These are phyloP conservation scores for Scophthalmus maximus DNA, from an alignment of 2,113 vertebrate genomes.

Conservation along the genomic window DNA sequence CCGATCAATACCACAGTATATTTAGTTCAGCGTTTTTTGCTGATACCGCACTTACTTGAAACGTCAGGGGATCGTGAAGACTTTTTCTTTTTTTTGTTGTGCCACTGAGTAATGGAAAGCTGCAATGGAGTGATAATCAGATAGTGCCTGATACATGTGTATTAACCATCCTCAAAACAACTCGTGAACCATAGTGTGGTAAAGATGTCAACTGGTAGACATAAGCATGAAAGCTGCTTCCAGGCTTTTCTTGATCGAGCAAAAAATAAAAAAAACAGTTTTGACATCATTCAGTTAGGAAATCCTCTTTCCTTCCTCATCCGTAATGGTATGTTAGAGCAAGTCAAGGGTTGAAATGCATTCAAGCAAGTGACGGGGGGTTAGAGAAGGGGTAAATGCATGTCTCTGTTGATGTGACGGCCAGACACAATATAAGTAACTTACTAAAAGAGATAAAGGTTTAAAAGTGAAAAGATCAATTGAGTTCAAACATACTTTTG, in stretches of 20 bases:
- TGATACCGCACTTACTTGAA: conserved; percentile 62
- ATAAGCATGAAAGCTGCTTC: conserved; percentile 16
- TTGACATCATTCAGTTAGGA: conserved; percentile 56
- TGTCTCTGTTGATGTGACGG: conserved; percentile 21
- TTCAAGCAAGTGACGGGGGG: conserved; percentile 54
- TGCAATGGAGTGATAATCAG: conserved; percentile 49
- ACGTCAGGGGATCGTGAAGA: conserved; percentile 21
- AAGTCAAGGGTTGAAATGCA: conserved; percentile 50
- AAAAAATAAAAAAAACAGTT: conserved; percentile 56
- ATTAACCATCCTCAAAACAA: conserved; percentile 47
- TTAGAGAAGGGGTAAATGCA: conserved; percentile 23
- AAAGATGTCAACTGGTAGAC: conserved; percentile 57
- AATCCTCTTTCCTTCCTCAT: conserved; percentile 38
- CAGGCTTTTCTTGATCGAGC: conserved; percentile 55
- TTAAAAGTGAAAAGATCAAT: too few relatives aligned
- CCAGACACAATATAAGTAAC: not conserved
- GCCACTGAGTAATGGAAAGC: conserved; percentile 27
- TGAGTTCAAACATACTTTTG: too few relatives aligned
- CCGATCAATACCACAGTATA: conserved; percentile 67
- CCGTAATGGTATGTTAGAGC: conserved; percentile 33
- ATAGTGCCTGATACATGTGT: conserved; percentile 33
- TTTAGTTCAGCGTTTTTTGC: conserved; percentile 66
- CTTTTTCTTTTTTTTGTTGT: not conserved
- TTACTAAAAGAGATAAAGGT: not conserved
- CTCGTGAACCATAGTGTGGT: conserved; percentile 53